Base-by-base conservation (phyloP, 2,797 vertebrate genomes). In the Iguana delicatissima region DNA sequence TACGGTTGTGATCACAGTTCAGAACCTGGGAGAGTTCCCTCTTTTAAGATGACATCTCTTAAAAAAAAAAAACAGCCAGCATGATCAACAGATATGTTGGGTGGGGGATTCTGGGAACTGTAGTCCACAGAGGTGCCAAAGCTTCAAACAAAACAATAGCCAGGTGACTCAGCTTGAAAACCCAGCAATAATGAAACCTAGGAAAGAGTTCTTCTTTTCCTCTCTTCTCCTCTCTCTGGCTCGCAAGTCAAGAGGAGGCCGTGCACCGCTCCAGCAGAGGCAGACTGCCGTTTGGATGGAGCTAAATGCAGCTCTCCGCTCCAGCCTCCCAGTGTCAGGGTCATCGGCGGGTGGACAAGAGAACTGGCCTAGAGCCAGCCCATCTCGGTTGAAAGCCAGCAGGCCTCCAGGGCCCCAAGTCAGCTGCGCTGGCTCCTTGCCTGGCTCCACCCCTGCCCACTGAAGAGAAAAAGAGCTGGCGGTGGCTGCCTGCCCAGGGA, bases 381-480 rank as follows among this genome's bases (percentile, higher is more conserved):
- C 1, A 14, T 80, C 64, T 67, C 82, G 9, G 5, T 7, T 29
- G 59, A 77, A 80, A 80, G 14, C 73, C 82, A 42, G 32, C 42
- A 6, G 8, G 5, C 46, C 76, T 80, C 50, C 20, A 22, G 52
- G 83, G 62, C 82, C 82, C 62, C 46, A 22, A 72, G 64, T 35
- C 26, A 52, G 81, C 80, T 32, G 50, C 8, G 16, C 77, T 86
- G 84, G 77, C 84, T 1, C 8, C 1, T 2, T 52, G 76, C 89
- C 84, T 18, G 0, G 77, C 84, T 74, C 84, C 84, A 80, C 89
- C 76, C 29, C 35, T 90, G 84, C 77, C 89, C 84, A 42, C 26
- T 24, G 59, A 32, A 20, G 26, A 85, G 76, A 59, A 73, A n/a
- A 12, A 52, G 67, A 35, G 67, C 84, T 52, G 0, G 35, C 52